Evolutionary conservation across 2,888 invertebrate species (phyloP), one percentile per base, ranked within the genome.

Genomic region (Bellardia pandia): DNA sequence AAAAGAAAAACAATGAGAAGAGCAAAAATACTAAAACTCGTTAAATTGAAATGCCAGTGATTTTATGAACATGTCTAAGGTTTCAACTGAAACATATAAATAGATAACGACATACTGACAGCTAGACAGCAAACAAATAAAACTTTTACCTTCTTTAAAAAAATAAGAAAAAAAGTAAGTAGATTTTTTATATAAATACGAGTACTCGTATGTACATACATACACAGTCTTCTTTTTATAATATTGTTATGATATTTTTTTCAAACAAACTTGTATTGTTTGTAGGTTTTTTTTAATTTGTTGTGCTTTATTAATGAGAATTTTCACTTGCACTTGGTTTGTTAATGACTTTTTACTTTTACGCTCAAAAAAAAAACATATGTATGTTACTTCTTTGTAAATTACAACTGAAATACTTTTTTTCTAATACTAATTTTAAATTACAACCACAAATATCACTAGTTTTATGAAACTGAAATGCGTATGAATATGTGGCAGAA

Each of bases 281-380:
- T 37, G 37, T 71, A 56, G 33, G 33, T 62, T 48, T 75, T 9
- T 45, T 9, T 30, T 45, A 4, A 14, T 33, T 16, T 37, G 40
- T 11, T 48, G 11, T 71, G 72, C n/a, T 33, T 37, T 76, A 42
- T 45, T 74, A 48, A 62, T 77, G 81, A 76, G 48, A 71, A 58
- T 86, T 86, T 86, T 80, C 76, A 83, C 86, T 76, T 79, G 75
- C 85, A 75, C 81, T 82, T 82, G 82, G 69, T 51, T 62, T 37
- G 78, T 45, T 85, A 86, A 88, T 88, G 88, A 82, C 81, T 82
- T 88, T 88, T 85, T 84, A 88, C 84, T 88, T 88, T 86, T 84
- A 75, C 81, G 86, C 72, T 83, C 0, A 37, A 37, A 37, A 37
- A 37, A 37, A 37, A 3, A 37, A 6, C 37, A 37, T 5, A 37